Conservation (phyloP, 2,888 invertebrate species). For the Clivina fossor region DNA sequence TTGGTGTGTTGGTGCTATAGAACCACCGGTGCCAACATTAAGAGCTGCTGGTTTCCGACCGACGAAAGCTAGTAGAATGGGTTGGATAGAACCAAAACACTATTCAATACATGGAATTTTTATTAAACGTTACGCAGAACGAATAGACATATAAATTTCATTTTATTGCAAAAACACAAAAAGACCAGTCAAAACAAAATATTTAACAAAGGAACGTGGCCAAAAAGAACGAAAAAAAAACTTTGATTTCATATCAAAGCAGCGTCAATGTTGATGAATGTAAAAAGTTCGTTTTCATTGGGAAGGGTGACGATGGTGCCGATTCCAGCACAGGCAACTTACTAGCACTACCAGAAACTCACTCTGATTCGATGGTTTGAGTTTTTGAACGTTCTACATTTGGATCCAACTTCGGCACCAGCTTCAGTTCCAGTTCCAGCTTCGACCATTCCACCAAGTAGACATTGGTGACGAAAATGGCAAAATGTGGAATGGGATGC, state of each 20-base stretch:
- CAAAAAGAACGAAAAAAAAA: slow-evolving; percentile 11
- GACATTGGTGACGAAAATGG: too few relatives aligned
- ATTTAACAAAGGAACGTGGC: slow-evolving; percentile 25
- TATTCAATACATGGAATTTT: slow-evolving; percentile 28
- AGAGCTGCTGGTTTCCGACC: not conserved
- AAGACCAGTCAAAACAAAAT: slow-evolving; percentile 25
- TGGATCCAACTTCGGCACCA: not conserved
- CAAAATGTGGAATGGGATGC: slow-evolving; percentile 10
- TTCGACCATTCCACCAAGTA: not conserved
- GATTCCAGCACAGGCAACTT: slow-evolving; percentile 1
- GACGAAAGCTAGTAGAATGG: not conserved
- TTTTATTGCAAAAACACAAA: slow-evolving; percentile 30
- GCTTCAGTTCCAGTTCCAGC: slow-evolving; percentile 9
- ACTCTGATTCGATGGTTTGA: too few relatives aligned
- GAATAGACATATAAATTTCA: slow-evolving; percentile 29
- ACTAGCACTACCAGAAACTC: too few relatives aligned
- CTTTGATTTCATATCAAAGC: slow-evolving; percentile 26
- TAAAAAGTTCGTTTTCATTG: slow-evolving; percentile 13
- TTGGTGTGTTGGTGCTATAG: too few relatives aligned
- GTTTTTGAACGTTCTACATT: too few relatives aligned
- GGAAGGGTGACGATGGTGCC: slow-evolving; percentile 7
- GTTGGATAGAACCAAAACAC: slow-evolving; percentile 3
- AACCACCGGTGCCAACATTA: not conserved
- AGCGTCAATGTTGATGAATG: slow-evolving; percentile 28
- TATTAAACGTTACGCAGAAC: slow-evolving; percentile 24